These are phyloP conservation scores for Austrofundulus limnaeus DNA, from an alignment of 2,113 vertebrate genomes.

Conservation along the genomic window DNA sequence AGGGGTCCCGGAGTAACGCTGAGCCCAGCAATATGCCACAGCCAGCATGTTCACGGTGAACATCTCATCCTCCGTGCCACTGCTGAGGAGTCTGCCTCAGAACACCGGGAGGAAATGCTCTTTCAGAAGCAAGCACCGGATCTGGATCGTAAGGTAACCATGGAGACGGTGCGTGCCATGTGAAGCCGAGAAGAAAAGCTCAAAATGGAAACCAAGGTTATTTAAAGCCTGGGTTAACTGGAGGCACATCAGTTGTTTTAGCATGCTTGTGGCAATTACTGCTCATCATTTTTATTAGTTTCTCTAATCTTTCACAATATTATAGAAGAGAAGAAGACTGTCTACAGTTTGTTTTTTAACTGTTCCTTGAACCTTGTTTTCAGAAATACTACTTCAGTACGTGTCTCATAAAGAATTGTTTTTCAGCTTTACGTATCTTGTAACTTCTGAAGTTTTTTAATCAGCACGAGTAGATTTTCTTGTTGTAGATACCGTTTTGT, in stretches of 20 bases:
- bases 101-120: conserved; percentile 61
- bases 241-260: conserved; percentile 32
- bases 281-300: neutral
- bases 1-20: conserved; percentile 18
- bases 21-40: conserved; percentile 25
- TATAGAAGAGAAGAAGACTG: conserved; percentile 2
- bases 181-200: conserved; percentile 46
- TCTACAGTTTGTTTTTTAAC: too few relatives aligned
- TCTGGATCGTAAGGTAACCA: conserved; percentile 71
- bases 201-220: conserved; percentile 47
- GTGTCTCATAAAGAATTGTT: too few relatives aligned
- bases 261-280: conserved; percentile 31
- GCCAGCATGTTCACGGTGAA: conserved; percentile 81
- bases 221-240: conserved; percentile 45
- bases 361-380: too few relatives aligned
- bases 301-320: neutral
- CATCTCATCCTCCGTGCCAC: conserved; percentile 80
- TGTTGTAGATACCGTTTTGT: conserved; percentile 14
- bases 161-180: conserved; percentile 48
- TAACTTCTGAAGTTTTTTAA: conserved; percentile 6
- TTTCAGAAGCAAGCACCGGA: conserved; percentile 61
- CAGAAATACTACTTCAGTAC: too few relatives aligned
- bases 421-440: neutral
- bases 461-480: neutral
- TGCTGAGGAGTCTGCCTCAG: conserved; percentile 63